Conservation (phyloP, 2,797 vertebrate species). For the Sebastiscus tertius region DNA sequence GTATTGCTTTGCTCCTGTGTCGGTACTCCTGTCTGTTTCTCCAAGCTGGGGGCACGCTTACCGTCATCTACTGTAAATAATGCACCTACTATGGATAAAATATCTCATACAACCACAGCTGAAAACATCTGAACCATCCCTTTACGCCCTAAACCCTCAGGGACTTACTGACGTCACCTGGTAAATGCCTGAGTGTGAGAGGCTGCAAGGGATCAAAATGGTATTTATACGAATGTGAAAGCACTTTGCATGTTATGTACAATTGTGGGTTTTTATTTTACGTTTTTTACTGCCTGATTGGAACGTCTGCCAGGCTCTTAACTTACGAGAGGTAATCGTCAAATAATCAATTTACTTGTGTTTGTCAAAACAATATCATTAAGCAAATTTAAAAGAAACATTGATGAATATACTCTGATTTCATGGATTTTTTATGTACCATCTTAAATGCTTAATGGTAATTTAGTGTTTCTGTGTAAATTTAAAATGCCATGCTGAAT, state of each 20-base stretch:
- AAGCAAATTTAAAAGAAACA: background rate
- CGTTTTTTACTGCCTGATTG: background rate
- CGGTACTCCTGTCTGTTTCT: too few species aligned
- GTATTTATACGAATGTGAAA: background rate
- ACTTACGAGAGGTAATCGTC: background rate
- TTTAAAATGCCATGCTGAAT: background rate
- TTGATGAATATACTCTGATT: background rate
- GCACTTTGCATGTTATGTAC: background rate
- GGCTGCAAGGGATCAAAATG: background rate
- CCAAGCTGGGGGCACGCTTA: too few species aligned
- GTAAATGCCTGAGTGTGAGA: background rate
- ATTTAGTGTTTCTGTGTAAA: background rate
- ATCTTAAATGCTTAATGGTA: background rate
- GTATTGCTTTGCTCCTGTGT: too few species aligned
- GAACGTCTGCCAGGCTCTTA: background rate
- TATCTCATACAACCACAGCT: too few species aligned
- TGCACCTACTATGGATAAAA: too few species aligned
- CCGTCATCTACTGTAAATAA: too few species aligned
- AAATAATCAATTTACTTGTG: background rate
- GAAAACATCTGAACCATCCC: too few species aligned
- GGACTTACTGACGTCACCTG: background rate
- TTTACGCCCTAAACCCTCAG: background rate
- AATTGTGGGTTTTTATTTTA: background rate
- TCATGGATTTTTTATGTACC: background rate
- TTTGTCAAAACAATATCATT: background rate